Base-by-base conservation (phyloP, 2,888 invertebrate genomes). In the Nymphalis urticae region DNA sequence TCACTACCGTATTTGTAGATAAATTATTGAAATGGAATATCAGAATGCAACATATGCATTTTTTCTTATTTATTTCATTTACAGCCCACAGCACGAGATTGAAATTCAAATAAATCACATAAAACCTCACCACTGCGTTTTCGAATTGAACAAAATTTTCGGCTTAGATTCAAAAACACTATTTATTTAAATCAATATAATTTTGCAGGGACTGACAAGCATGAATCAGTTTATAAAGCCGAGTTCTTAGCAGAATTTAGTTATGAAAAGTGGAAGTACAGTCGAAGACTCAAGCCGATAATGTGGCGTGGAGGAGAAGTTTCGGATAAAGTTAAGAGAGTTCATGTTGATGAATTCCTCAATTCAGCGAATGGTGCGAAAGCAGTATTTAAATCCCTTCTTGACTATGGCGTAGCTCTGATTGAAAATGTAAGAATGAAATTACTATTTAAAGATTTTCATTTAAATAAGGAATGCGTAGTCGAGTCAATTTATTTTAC, bases 201-300 rank as follows among this genome's bases (percentile, higher is more conserved):
- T 48, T 48, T 86, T 87, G 68, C 75, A 95, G 95, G 95, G 95
- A 89, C 84, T 61, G 95, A 95, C 80, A 83, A 84, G 0, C 95
- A 95, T 76, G 75, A 85, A 73, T 94, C 95, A 0, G 78, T 71
- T 6, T 95, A 93, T 75, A 73, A 85, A 42, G 74, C 91, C 0
- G 82, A 90, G 1, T 94, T 94, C 80, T 80, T 95, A 19, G 73
- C 71, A 64, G 81, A 87, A 75, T 89, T 86, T 67, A 82, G 87
- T 27, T 85, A 85, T 67, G 76, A 79, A 36, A 79, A 78, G 13
- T 90, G 90, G 87, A 85, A 77, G 19, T 79, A 83, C 56, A 79
- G 80, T n/a, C 81, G 84, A 53, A 81, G 78, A 67, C 69, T 85
- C 0, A 83, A 79, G 21, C 87, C 87, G 1, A 58, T 82, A 8